These are phyloP conservation scores for Bubo blakistoni DNA, from an alignment of 2,113 vertebrate species.

Conservation along the genomic window DNA sequence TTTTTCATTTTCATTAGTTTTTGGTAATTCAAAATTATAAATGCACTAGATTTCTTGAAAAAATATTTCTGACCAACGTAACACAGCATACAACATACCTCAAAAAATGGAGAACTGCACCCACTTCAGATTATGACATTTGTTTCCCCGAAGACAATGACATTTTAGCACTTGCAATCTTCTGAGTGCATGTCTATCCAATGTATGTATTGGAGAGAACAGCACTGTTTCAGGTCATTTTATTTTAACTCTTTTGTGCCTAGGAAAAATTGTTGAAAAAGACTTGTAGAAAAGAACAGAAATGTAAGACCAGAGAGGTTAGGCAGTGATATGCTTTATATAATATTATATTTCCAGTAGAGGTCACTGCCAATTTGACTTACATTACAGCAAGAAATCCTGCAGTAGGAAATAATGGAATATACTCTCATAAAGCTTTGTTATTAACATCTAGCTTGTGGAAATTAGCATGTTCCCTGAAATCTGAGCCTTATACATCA, in stretches of 20 bases:
- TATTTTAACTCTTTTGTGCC: not conserved
- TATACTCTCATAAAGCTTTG: not conserved
- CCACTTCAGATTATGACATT: not conserved
- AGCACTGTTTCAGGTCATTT: not conserved
- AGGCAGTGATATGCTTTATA: not conserved
- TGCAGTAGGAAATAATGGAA: not conserved
- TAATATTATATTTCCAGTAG: not conserved
- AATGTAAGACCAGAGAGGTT: not conserved
- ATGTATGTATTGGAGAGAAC: not conserved
- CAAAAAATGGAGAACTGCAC: not conserved
- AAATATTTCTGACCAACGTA: not conserved
- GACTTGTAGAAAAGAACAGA: not conserved
- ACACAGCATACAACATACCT: not conserved
- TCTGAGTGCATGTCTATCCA: not conserved
- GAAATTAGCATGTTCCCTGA: not conserved
- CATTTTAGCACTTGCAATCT: not conserved
- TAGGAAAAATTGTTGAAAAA: not conserved
- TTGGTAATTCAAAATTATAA: not conserved
- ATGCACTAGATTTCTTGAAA: not conserved
- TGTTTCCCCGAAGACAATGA: not conserved
- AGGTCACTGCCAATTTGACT: not conserved
- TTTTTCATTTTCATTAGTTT: not conserved
- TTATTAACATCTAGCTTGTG: not conserved
- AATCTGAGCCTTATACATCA: not conserved
- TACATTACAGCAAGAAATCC: not conserved